These are phyloP conservation scores for Caenorhabditis tropicalis DNA, from an alignment of 1,140 invertebrate species.

Conservation along the genomic window DNA sequence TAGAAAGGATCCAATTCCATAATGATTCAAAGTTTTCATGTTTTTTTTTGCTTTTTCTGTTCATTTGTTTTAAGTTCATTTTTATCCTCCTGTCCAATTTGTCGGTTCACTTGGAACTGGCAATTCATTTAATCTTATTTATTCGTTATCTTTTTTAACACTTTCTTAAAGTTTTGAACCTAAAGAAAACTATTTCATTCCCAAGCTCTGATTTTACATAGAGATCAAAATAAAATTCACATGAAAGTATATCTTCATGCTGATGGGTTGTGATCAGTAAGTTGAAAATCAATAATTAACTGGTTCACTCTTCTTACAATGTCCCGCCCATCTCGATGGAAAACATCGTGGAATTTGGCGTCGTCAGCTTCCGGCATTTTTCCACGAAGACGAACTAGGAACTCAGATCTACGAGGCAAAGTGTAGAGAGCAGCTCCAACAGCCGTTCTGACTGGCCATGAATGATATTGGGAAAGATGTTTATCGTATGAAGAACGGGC, in stretches of 20 bases:
- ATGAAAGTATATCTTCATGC: neutral
- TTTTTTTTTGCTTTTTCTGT: neutral
- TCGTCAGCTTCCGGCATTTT: neutral
- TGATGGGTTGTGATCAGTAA: conserved; percentile 3
- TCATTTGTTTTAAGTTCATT: neutral
- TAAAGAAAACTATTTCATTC: neutral
- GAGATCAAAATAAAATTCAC: neutral
- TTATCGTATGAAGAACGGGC: conserved; percentile 24
- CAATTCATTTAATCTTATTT: too few relatives aligned
- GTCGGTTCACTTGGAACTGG: too few relatives aligned
- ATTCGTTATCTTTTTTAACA: neutral
- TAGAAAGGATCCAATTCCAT: neutral
- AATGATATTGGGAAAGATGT: conserved; percentile 32
- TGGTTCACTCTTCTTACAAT: conserved; percentile 28
- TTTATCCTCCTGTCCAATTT: too few relatives aligned
- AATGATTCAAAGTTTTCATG: neutral
- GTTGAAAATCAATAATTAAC: neutral
- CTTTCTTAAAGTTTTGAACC: neutral
- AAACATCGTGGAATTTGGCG: neutral
- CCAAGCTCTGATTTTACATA: neutral
- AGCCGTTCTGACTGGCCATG: conserved; percentile 14
- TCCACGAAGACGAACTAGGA: neutral
- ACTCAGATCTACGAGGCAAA: conserved; percentile 5
- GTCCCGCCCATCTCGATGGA: conserved; percentile 20
- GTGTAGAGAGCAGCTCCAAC: conserved; percentile 3